Evolutionary conservation across 1,140 invertebrate genomes (phyloP).

Genomic region (Calycopis cecrops): DNA sequence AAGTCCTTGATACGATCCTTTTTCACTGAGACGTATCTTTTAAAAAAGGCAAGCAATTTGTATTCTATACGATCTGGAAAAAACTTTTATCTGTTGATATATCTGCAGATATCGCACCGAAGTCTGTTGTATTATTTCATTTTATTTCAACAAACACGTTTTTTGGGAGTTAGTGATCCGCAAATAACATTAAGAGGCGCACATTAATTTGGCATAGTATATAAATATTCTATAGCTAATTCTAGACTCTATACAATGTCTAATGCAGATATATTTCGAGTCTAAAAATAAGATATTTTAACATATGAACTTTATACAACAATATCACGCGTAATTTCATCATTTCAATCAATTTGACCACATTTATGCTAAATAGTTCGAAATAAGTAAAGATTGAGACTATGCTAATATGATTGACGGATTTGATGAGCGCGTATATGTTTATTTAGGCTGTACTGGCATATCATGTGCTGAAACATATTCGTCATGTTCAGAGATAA

Average conservation of each 20-base stretch:
- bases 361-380: slow-evolving; percentile 28
- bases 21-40: no score
- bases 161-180: slow-evolving; percentile 28
- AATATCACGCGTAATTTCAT: slow-evolving; percentile 44
- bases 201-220: slow-evolving; percentile 33
- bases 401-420: slow-evolving; percentile 60
- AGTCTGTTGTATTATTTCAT: not conserved
- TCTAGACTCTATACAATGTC: slow-evolving; percentile 48
- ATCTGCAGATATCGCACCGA: no score
- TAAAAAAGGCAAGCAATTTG: no score
- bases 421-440: slow-evolving; percentile 40
- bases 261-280: slow-evolving; percentile 58
- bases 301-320: slow-evolving; percentile 43
- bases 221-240: slow-evolving; percentile 26
- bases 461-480: no score
- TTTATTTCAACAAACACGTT: not conserved
- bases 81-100: no score
- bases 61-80: no score
- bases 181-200: slow-evolving; percentile 46
- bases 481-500: not conserved
- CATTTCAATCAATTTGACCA: slow-evolving; percentile 35
- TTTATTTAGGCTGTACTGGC: no score
- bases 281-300: slow-evolving; percentile 66
- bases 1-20: no score
- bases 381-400: slow-evolving; percentile 32